Evolutionary conservation across 2,797 vertebrate species (phyloP), one percentile per base, ranked within the genome.

Genomic region (Chelon auratus): DNA sequence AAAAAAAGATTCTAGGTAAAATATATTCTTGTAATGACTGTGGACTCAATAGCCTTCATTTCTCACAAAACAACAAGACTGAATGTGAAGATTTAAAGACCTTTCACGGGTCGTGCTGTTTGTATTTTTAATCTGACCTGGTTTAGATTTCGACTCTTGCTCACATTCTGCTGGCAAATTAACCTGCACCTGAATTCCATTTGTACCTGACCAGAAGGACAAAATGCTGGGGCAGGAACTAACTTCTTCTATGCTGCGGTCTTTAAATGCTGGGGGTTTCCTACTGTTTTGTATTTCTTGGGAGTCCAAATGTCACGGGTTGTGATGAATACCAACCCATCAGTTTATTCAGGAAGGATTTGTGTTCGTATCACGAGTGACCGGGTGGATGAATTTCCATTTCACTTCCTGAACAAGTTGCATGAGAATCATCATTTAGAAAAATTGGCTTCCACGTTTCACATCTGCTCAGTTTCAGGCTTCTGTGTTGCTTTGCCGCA

Each of bases 251-350:
- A 66, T 75, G 68, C 77, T 78, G 78, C 82, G 77, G 65, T 90
- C 86, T 79, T 86, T 92, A 74, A 73, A 85, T 69, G 85, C 86
- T 88, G 84, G 75, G 81, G 80, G 73, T 92, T 92, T 93, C 87
- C 74, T 93, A 93, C 90, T 58, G 43, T 91, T 93, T 93, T 92
- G 26, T 92, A 93, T 84, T 87, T 86, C 77, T 80, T 39, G 53
- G 52, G 61, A 62, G 48, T 82, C 53, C 37, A 64, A 64, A 80
- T 62, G 62, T 63, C 24, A 30, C 11, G 58, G 55, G 78, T 81
- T 77, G 50, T 68, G 70, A 75, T 80, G 9, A 80, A 77, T 84
- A 69, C 69, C 55, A 69, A 33, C 69, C 24, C 24, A 26, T 75
- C 26, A 5, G 18, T 58, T 77, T 57, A 53, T 81, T 80, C 51